These are phyloP conservation scores for Baccha elongata DNA, from an alignment of 2,888 invertebrate genomes.

Conservation along the genomic window DNA sequence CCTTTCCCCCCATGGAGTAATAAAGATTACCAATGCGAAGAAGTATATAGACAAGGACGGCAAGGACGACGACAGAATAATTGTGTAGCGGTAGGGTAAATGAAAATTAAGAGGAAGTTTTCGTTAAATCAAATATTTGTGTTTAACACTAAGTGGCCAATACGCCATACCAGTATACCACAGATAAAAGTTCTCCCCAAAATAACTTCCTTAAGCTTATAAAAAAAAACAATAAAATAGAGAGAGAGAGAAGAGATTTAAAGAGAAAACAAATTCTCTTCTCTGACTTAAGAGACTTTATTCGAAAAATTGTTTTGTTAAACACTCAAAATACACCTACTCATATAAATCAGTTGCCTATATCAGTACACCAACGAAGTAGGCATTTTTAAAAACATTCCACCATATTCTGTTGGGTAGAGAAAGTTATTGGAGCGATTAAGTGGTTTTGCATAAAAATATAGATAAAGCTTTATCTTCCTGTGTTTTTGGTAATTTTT, in stretches of 20 bases:
- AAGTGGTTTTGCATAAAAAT: slow-evolving; percentile 63
- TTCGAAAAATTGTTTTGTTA: background rate
- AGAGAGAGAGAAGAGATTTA: background rate
- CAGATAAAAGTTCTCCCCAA: slow-evolving; percentile 43
- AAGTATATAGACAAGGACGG: background rate
- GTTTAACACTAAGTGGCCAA: slow-evolving; percentile 72
- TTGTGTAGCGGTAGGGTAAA: slow-evolving; percentile 50
- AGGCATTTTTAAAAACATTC: slow-evolving; percentile 37
- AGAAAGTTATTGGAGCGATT: slow-evolving; percentile 63
- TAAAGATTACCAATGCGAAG: slow-evolving; percentile 40
- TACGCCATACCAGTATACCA: slow-evolving; percentile 45
- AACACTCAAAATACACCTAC: too few species aligned
- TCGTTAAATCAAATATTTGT: slow-evolving; percentile 71
- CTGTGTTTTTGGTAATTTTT: background rate
- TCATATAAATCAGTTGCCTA: too few species aligned
- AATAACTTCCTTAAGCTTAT: slow-evolving; percentile 38
- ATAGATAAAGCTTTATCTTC: slow-evolving; percentile 28
- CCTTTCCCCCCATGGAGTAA: background rate
- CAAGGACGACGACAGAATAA: background rate
- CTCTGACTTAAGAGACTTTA: background rate
- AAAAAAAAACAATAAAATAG: background rate
- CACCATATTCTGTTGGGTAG: slow-evolving; percentile 42
- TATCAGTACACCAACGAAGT: too few species aligned
- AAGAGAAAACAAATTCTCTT: background rate
- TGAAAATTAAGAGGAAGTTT: slow-evolving; percentile 67